Conservation (phyloP, 2,888 invertebrate genomes). For the Zhuqinia jingwanae region DNA sequence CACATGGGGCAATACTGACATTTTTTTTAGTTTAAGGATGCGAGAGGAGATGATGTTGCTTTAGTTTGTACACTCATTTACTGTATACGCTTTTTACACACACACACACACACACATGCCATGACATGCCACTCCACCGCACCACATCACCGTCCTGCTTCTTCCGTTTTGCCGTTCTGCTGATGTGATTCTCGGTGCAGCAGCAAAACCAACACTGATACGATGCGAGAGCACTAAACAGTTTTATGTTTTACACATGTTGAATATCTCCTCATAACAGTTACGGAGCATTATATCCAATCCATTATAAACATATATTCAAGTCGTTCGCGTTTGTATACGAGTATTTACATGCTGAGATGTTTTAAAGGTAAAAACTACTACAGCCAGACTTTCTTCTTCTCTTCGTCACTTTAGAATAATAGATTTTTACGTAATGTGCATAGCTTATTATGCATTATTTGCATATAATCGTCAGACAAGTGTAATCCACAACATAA, state of each 20-base stretch:
- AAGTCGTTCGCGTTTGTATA: not conserved
- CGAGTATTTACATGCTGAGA: not conserved
- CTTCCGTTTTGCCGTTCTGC: constrained; percentile 63
- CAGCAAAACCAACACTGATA: constrained; percentile 46
- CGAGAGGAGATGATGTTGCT: not conserved
- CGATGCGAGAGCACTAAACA: constrained; percentile 24
- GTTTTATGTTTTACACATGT: constrained; percentile 56
- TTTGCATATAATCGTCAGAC: not conserved
- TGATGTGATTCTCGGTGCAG: constrained; percentile 65
- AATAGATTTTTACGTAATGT: constrained; percentile 17
- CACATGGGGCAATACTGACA: not conserved
- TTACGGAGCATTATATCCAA: not conserved
- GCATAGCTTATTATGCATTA: not conserved
- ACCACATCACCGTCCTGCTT: not conserved
- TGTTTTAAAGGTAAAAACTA: constrained; percentile 13
- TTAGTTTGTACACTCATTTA: no score
- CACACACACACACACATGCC: not conserved
- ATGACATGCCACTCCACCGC: not conserved
- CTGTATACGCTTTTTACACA: not conserved
- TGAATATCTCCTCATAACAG: constrained; percentile 11
- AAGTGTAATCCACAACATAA: no score
- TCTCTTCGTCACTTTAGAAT: not conserved
- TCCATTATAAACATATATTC: no score
- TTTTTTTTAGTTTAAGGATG: not conserved
- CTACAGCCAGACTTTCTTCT: constrained; percentile 13